A percentile compares a stretch with the other conserved stretches of the same genome.
phyloP scores from a whole-genome alignment of 1,140 invertebrate species.

The Brachionus calyciflorus region DNA sequence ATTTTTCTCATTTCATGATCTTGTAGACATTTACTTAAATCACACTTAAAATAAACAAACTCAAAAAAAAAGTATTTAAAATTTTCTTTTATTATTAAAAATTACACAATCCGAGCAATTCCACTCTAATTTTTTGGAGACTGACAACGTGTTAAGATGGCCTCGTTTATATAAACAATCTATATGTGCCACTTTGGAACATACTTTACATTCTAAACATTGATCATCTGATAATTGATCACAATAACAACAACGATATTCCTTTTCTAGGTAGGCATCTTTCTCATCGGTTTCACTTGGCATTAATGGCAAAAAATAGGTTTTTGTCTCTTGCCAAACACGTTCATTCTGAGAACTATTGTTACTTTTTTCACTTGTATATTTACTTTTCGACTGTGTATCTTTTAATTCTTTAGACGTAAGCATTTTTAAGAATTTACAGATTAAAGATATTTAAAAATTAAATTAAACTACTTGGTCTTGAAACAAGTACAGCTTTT shows the following conservation, averaged over 20 bases:
- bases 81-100: neutral
- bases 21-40: conserved; percentile 32
- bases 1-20: conserved; percentile 45
- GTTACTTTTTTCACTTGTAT: neutral
- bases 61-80: neutral
- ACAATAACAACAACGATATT: conserved; percentile 37
- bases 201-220: conserved; percentile 34
- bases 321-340: conserved; percentile 1
- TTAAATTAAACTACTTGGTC: neutral
- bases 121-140: conserved; percentile 23
- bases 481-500: conserved; percentile 18
- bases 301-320: conserved; percentile 11
- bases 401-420: neutral
- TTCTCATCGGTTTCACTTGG: conserved; percentile 6
- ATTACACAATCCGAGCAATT: conserved; percentile 36
- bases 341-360: neutral
- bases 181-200: conserved; percentile 15
- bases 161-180: conserved; percentile 13
- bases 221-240: conserved; percentile 33
- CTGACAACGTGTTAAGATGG: neutral
- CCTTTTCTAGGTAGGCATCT: conserved; percentile 39
- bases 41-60: conserved; percentile 4
- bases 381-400: neutral
- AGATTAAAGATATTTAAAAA: neutral
- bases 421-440: too few relatives aligned